Conservation (phyloP, 2,113 vertebrate species). For the Cinclus cinclus region DNA sequence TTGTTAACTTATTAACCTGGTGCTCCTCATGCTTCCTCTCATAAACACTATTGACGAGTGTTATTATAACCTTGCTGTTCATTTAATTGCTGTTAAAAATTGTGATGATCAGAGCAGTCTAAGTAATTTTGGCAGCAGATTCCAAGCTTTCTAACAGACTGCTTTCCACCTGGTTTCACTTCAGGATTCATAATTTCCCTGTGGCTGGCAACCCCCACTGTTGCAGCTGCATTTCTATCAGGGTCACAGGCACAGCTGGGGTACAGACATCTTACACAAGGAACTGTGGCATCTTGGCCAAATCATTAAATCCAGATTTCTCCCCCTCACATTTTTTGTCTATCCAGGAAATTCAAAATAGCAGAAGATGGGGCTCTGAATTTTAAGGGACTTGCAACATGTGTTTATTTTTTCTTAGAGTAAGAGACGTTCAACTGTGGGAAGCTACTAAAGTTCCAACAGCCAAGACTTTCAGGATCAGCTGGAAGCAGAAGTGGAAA, state of each 20-base stretch:
- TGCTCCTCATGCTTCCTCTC: neutral
- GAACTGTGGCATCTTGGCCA: neutral
- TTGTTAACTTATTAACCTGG: neutral
- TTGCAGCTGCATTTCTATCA: neutral
- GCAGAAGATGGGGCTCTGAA: neutral
- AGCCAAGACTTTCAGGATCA: neutral
- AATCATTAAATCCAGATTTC: neutral
- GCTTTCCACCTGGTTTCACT: constrained; percentile 13
- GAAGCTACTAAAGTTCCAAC: neutral
- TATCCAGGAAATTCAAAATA: neutral
- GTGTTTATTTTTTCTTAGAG: neutral
- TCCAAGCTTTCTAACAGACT: neutral
- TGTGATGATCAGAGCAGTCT: neutral
- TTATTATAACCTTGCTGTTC: neutral
- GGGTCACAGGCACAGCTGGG: accelerated
- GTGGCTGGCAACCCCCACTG: neutral
- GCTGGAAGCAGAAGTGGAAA: neutral
- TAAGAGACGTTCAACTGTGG: neutral
- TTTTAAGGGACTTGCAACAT: neutral
- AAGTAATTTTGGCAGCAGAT: neutral
- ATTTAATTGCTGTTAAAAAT: constrained; percentile 5
- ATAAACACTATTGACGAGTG: neutral
- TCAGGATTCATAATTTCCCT: neutral
- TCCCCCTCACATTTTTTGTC: neutral
- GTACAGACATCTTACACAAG: neutral